Base-by-base conservation (phyloP, 2,113 vertebrate genomes). In the Himantopus leucocephalus region DNA sequence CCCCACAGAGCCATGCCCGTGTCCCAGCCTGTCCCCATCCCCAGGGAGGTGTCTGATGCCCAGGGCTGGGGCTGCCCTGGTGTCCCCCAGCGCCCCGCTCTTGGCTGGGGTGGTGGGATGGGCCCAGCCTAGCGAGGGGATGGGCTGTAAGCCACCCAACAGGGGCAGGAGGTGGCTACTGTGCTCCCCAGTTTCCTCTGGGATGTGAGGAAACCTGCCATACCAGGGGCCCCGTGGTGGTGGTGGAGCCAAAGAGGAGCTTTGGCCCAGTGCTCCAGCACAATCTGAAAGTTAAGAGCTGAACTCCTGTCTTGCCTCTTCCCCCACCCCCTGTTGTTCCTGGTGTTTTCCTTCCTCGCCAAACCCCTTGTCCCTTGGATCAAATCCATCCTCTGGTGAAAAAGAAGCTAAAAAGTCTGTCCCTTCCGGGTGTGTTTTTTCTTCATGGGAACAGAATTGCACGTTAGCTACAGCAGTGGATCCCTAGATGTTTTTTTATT, bases 151-250 rank as follows among this genome's bases (percentile, higher is more conserved):
- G n/a, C n/a, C 32, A 68, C 53, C 14, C 79, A 26, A 3, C 1
- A 1, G 5, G 10, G 34, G 12, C 75, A 60, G 60, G 45, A 60
- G 30, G 9, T 0, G 0, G 47, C 29, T 80, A 5, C 45, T 32
- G 23, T 12, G 21, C 26, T 59, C 60, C 14, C 5, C 3, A 1
- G 13, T 63, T 78, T 64, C 43, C 39, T 59, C 43, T 39, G 43
- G 55, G 26, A 19, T 45, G 32, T 55, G 60, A 56, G 34, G 72
- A 80, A 62, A 39, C 17, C 30, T 11, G 0, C 34, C 67, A 41
- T 27, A 11, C 34, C 37, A 32, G 34, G 1, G 2, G 10, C 24
- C 34, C 19, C 0, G 0, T 37, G 16, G 20, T 6, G 16, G 20
- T 6, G 34, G 34, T 47, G 0, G 0, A 32, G 47, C 34, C 24